Conservation (phyloP, 2,113 vertebrate genomes). For the Platycercus adscitus region DNA sequence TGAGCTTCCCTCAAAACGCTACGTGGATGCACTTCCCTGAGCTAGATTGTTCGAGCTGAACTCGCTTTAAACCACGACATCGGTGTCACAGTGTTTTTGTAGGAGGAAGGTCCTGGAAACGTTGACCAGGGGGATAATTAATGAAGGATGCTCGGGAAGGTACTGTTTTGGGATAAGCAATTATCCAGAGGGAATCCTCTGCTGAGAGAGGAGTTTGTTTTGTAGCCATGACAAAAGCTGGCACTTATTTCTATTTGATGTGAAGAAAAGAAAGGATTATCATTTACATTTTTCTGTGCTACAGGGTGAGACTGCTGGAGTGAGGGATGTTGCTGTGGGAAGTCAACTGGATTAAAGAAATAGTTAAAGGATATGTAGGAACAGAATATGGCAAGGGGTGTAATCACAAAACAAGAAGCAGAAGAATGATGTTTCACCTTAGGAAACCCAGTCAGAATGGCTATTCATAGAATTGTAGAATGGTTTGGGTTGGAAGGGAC, state of each 20-base stretch:
- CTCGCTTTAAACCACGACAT: neutral
- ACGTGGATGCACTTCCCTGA: neutral
- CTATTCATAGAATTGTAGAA: neutral
- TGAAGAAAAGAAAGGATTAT: neutral
- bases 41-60: neutral
- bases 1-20: neutral
- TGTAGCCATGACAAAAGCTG: neutral
- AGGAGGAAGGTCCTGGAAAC: neutral
- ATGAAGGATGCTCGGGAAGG: neutral
- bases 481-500: neutral
- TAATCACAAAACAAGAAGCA: constrained; percentile 8
- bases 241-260: neutral
- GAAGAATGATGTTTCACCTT: neutral
- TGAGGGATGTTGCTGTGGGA: neutral
- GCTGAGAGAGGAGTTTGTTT: neutral
- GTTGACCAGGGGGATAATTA: neutral
- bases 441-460: neutral
- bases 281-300: neutral
- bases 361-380: neutral
- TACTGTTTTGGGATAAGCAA: neutral
- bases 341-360: neutral
- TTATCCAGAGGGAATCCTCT: neutral
- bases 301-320: neutral
- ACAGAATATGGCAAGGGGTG: neutral
- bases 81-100: fast-evolving